Evolutionary conservation across 2,113 vertebrate genomes (phyloP).

Genomic region (Camelus bactrianus): DNA sequence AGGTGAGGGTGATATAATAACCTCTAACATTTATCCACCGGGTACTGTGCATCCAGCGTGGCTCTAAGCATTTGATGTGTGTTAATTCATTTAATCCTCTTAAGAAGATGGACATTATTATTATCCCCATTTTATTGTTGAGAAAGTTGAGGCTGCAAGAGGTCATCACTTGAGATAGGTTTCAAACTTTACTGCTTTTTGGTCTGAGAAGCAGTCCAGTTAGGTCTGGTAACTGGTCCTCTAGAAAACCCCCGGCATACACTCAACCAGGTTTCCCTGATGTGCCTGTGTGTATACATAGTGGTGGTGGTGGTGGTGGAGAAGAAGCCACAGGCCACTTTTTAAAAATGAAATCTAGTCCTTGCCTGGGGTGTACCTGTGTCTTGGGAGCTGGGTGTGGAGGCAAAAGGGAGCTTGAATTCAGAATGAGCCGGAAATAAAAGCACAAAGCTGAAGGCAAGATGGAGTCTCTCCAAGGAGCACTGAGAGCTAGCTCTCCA

Average conservation of each 20-base stretch:
- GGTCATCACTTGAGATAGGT: neutral
- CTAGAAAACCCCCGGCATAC: neutral
- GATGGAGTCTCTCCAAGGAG: neutral
- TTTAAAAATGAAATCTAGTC: constrained; percentile 24
- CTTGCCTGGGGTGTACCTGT: neutral
- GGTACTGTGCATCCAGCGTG: neutral
- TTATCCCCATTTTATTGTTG: neutral
- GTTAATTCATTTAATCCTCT: neutral
- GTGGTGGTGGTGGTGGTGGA: neutral
- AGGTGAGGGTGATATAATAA: neutral
- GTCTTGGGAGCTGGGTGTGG: neutral
- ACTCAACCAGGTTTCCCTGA: neutral
- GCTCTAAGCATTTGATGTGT: neutral
- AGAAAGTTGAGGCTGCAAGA: constrained; percentile 8
- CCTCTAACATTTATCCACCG: neutral
- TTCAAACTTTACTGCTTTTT: neutral
- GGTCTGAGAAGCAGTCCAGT: neutral
- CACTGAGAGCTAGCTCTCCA: neutral
- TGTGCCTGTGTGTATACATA: neutral
- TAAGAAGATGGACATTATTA: neutral
- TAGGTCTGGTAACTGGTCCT: neutral
- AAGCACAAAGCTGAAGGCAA: neutral
- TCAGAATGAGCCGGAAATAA: constrained; percentile 12
- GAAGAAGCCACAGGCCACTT: neutral
- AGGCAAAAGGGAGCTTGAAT: neutral